These are phyloP conservation scores for Perognathus longimembris DNA, from an alignment of 2,113 vertebrate species.

Conservation along the genomic window DNA sequence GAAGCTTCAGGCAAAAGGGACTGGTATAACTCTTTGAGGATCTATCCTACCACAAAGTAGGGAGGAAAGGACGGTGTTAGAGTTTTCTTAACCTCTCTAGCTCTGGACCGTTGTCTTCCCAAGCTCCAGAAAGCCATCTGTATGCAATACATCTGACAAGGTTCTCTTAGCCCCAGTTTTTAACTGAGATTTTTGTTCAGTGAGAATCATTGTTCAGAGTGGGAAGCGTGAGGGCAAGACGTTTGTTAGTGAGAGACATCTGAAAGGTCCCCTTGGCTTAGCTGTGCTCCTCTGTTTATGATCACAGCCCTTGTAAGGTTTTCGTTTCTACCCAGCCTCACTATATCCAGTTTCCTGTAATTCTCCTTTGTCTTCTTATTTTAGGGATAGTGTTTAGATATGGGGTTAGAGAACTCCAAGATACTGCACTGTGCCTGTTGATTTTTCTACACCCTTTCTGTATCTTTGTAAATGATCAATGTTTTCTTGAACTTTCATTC, in stretches of 20 bases:
- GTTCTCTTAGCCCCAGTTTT: background rate
- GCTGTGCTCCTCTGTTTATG: background rate
- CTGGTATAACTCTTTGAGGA: background rate
- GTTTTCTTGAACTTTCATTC: slow-evolving; percentile 23
- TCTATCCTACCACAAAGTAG: background rate
- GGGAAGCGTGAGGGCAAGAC: background rate
- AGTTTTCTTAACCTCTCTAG: background rate
- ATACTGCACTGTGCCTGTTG: background rate
- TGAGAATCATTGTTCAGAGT: background rate
- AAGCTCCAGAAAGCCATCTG: background rate
- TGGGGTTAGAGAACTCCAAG: background rate
- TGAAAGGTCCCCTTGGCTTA: background rate
- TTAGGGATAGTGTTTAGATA: background rate
- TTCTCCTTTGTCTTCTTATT: background rate
- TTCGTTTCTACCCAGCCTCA: background rate
- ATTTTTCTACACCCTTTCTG: background rate
- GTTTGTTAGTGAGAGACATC: background rate
- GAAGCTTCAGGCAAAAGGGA: background rate
- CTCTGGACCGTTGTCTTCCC: background rate
- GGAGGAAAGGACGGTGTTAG: background rate
- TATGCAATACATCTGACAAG: background rate
- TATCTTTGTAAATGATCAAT: slow-evolving; percentile 20
- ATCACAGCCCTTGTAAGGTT: background rate
- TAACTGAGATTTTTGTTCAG: background rate
- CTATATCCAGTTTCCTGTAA: background rate